Evolutionary conservation across 2,113 vertebrate genomes (phyloP).

Genomic region (Pangasianodon hypophthalmus): DNA sequence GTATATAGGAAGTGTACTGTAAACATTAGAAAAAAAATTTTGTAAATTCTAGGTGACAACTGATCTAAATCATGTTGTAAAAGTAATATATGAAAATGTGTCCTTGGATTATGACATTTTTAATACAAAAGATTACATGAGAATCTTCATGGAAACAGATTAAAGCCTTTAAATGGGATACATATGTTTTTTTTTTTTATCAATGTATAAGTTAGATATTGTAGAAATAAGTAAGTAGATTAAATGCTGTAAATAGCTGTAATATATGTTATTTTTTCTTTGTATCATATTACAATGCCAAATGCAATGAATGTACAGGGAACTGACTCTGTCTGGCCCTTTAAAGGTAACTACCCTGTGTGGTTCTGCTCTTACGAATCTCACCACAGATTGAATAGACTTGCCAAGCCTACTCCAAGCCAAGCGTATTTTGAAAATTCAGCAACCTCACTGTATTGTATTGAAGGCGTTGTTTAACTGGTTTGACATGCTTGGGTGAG

Average conservation of each 20-base stretch:
- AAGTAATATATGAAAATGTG: no score
- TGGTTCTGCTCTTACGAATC: background rate
- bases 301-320: background rate
- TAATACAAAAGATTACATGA: background rate
- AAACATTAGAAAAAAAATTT: no score
- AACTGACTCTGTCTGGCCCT: background rate
- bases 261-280: background rate
- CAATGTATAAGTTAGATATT: background rate
- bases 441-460: background rate
- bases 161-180: no score
- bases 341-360: constrained; percentile 1
- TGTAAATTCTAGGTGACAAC: no score
- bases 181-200: background rate
- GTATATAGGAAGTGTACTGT: no score
- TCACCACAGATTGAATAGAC: background rate
- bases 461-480: constrained; percentile 10
- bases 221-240: background rate
- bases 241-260: background rate
- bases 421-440: constrained; percentile 5
- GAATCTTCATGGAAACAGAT: background rate
- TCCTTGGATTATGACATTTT: no score
- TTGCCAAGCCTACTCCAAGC: background rate
- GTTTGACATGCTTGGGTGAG: constrained; percentile 34
- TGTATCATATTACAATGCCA: background rate
- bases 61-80: no score